Evolutionary conservation across 2,888 invertebrate genomes (phyloP).

Genomic region (Chrysolina americana): DNA sequence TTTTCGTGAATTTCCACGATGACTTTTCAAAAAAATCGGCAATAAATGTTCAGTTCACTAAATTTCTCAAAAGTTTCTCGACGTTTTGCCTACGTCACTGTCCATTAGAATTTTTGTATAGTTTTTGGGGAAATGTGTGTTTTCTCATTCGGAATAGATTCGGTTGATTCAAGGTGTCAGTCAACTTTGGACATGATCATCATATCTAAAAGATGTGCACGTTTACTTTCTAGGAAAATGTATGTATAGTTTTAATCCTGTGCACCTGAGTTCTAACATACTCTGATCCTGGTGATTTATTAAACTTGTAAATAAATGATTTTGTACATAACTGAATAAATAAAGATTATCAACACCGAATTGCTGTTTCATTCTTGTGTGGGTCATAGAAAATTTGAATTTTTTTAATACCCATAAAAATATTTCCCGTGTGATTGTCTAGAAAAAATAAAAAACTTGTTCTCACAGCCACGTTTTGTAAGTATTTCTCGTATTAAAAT

Average conservation of each 20-base stretch:
- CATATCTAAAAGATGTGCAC: neutral
- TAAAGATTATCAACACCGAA: conserved; percentile 30
- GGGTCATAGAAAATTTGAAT: no score
- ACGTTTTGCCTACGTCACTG: neutral
- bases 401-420: no score
- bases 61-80: neutral
- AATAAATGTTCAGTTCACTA: no score
- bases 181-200: neutral
- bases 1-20: no score
- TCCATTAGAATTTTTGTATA: no score
- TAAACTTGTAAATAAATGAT: conserved; percentile 45
- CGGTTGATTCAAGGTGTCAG: neutral
- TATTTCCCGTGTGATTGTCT: no score
- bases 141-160: neutral
- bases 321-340: conserved; percentile 47
- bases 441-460: no score
- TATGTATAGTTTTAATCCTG: neutral
- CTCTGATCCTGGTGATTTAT: conserved; percentile 27
- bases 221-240: neutral
- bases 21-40: no score
- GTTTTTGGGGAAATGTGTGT: neutral
- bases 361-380: neutral
- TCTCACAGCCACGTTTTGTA: no score
- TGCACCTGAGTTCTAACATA: conserved; percentile 8
- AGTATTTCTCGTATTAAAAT: no score